Conservation (phyloP, 2,888 invertebrate genomes). For the Gymnocheta viridis region DNA sequence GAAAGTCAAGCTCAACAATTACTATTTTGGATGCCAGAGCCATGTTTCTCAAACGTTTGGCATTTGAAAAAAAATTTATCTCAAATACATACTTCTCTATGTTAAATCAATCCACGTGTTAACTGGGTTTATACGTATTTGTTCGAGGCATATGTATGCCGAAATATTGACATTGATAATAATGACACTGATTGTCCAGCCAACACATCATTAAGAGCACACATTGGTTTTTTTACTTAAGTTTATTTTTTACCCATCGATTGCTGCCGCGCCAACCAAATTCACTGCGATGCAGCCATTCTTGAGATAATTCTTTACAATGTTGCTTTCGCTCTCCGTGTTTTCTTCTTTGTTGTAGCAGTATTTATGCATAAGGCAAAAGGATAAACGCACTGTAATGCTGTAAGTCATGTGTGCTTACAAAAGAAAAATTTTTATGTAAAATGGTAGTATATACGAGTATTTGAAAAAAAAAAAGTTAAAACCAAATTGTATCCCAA, state of each 20-base stretch:
- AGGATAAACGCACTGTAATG: conserved; percentile 44
- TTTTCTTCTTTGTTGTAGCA: conserved; percentile 15
- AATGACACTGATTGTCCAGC: conserved; percentile 69
- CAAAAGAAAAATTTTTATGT: conserved; percentile 20
- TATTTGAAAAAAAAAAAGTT: too few species aligned
- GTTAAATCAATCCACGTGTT: neutral
- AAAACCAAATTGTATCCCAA: conserved; percentile 40
- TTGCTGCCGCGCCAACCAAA: neutral
- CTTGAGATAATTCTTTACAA: conserved; percentile 7
- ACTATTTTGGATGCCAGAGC: too few species aligned
- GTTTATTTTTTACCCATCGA: conserved; percentile 22
- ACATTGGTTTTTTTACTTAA: conserved; percentile 55
- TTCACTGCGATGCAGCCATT: conserved; percentile 18
- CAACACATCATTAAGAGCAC: conserved; percentile 67
- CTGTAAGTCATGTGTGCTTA: conserved; percentile 58
- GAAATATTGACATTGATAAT: conserved; percentile 69
- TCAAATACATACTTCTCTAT: too few species aligned
- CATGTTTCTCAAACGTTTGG: too few species aligned
- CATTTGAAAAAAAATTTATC: too few species aligned
- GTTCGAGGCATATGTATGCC: conserved; percentile 24
- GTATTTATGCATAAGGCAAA: conserved; percentile 43
- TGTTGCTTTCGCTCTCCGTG: neutral
- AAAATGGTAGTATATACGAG: too few species aligned
- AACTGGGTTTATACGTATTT: neutral
- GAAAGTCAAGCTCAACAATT: too few species aligned